Evolutionary conservation across 2,797 vertebrate species (phyloP), one percentile per base, ranked within the genome.

Genomic region (Natrix natrix): DNA sequence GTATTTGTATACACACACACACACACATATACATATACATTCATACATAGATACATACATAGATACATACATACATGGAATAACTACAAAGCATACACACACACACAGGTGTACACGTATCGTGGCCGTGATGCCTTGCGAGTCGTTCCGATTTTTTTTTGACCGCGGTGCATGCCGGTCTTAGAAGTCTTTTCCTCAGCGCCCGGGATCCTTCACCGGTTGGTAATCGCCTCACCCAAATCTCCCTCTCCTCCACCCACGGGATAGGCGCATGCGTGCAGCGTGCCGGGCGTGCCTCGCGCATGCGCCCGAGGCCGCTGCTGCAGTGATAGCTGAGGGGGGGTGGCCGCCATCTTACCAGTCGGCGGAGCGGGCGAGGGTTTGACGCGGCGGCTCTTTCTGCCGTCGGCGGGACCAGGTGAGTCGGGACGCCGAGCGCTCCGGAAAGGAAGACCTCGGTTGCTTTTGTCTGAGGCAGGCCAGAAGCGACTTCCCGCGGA

Each of bases 301-400:
- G 97, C 97, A 95, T 92, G 97, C 97, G 96, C 96, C 59, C 43
- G 90, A 78, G 52, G 37, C 55, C 48, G 89, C 92, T 94, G 97
- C 97, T 97, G 97, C 97, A 93, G 97, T 97, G 96, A 96, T 96
- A 96, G 96, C 95, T 93, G 94, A 96, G 95, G 96, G 89, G 92
- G 97, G 93, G 92, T 16, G 86, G 96, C 96, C 96, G 98, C 98
- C 98, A 98, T 98, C 96, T 98, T 98, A 97, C 95, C 97, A 91
- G 91, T 94, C 13, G 91, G 95, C 94, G 48, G 2, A 6, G 17
- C 5, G 83, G 86, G 90, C 66, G 91, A 59, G 86, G 63, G 37
- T 14, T 43, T 32, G 69, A 26, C 8, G 91, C 28, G 54, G 94
- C 13, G 91, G 94, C 3, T n/a, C 88, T 4, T 0, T 37, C 32